Percentiles rank a stretch among this genome's conserved stretches.
These are phyloP conservation scores for Osmerus mordax DNA, from an alignment of 2,113 vertebrate species.

Conservation along the genomic window DNA sequence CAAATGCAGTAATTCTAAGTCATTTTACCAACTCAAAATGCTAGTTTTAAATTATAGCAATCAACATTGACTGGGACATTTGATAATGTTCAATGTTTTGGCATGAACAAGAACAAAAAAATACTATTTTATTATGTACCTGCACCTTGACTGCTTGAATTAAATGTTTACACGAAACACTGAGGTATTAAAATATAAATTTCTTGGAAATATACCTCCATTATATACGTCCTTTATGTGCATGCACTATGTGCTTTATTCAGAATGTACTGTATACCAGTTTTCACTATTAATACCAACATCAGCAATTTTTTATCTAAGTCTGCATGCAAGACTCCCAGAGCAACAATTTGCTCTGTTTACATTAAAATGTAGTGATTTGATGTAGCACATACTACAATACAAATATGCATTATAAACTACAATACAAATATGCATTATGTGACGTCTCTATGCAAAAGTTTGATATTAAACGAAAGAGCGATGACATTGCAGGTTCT, in stretches of 20 bases:
- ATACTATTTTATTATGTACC: constrained; percentile 47
- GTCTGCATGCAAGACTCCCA: constrained; percentile 71
- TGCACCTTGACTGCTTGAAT: constrained; percentile 62
- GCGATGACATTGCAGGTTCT: constrained; percentile 99
- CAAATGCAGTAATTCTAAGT: constrained; percentile 32
- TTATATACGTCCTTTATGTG: constrained; percentile 44
- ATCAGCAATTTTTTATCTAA: constrained; percentile 31
- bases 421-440: constrained; percentile 60
- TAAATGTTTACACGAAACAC: constrained; percentile 61
- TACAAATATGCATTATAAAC: constrained; percentile 45
- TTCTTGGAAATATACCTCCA: constrained; percentile 47
- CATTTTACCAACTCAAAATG: constrained; percentile 15
- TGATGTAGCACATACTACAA: constrained; percentile 45
- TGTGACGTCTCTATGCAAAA: constrained; percentile 75
- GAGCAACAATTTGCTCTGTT: constrained; percentile 39
- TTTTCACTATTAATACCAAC: constrained; percentile 23
- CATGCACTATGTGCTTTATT: constrained; percentile 62
- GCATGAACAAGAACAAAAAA: constrained; percentile 45
- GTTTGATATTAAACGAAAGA: constrained; percentile 93
- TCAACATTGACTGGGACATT: constrained; percentile 42
- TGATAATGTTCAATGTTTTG: constrained; percentile 33
- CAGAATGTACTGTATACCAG: constrained; percentile 15
- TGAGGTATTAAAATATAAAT: constrained; percentile 34
- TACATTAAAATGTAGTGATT: constrained; percentile 44
- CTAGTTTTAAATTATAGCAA: constrained; percentile 22